These are phyloP conservation scores for Rosalia funebris DNA, from an alignment of 2,888 invertebrate genomes.

Conservation along the genomic window DNA sequence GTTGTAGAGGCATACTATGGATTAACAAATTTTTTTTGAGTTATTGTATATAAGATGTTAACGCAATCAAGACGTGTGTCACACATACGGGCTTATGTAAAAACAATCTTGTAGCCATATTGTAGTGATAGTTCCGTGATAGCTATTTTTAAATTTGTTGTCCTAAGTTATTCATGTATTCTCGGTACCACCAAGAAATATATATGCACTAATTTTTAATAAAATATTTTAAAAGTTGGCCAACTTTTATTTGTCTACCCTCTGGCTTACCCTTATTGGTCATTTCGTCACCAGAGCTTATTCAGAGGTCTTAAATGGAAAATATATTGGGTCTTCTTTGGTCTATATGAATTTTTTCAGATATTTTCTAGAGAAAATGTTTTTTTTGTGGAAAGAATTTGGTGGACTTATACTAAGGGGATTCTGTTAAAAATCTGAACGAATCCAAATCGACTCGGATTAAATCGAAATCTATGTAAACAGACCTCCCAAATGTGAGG, in stretches of 20 bases:
- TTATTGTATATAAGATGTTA: slow-evolving; percentile 20
- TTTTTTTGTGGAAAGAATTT: no score
- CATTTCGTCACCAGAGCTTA: no score
- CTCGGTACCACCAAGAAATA: slow-evolving; percentile 39
- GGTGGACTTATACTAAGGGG: no score
- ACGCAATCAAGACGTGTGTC: slow-evolving; percentile 1
- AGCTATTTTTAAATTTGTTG: slow-evolving; percentile 40
- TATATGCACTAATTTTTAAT: slow-evolving; percentile 43
- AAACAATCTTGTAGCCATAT: slow-evolving; percentile 44
- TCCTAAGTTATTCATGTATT: slow-evolving; percentile 43
- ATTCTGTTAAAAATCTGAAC: no score
- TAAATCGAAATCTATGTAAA: no score
- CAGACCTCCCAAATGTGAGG: no score
- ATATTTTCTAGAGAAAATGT: no score
- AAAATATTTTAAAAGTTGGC: slow-evolving; percentile 5
- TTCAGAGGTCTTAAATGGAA: no score
- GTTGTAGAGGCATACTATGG: background rate
- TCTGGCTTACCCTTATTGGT: background rate
- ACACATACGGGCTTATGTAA: slow-evolving; percentile 28
- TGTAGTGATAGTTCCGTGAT: slow-evolving; percentile 51
- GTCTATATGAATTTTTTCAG: no score
- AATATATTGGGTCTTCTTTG: no score
- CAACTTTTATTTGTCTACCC: background rate
- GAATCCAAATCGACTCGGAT: no score
- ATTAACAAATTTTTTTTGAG: slow-evolving; percentile 1